These are phyloP conservation scores for Thomomys bottae DNA, from an alignment of 2,113 vertebrate species.

Conservation along the genomic window DNA sequence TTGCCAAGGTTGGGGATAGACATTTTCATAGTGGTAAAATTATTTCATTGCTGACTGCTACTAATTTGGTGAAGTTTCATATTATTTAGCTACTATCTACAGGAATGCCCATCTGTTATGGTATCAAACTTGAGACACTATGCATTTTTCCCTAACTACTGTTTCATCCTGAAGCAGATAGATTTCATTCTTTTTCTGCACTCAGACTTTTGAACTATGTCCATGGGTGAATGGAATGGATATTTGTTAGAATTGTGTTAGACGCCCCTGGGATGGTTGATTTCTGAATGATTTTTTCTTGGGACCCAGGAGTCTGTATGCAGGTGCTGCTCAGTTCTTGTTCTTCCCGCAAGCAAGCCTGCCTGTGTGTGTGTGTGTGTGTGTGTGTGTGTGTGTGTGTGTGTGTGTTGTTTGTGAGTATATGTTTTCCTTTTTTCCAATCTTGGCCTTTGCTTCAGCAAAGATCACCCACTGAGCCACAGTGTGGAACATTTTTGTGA, in stretches of 20 bases:
- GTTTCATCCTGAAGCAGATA: not conserved
- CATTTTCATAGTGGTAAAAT: not conserved
- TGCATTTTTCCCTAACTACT: slow-evolving; percentile 3
- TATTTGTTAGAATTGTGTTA: slow-evolving; percentile 19
- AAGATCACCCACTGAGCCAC: slow-evolving; percentile 65
- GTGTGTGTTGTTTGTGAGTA: not conserved
- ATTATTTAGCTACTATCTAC: not conserved
- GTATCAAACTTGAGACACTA: slow-evolving; percentile 1
- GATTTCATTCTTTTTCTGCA: slow-evolving; percentile 58
- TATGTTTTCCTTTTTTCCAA: not conserved
- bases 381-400: not conserved
- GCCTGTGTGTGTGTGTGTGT: not conserved
- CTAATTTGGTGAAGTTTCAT: slow-evolving; percentile 24
- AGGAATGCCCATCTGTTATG: slow-evolving; percentile 38
- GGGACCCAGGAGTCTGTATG: not conserved
- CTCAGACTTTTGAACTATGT: slow-evolving; percentile 39
- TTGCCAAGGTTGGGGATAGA: not conserved
- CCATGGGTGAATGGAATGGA: not conserved
- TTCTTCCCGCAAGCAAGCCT: slow-evolving; percentile 33
- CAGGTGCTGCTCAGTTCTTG: slow-evolving; percentile 63
- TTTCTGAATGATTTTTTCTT: slow-evolving; percentile 44
- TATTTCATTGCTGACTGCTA: not conserved
- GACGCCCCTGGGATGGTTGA: not conserved
- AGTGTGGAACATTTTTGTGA: slow-evolving; percentile 37
- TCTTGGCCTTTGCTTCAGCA: slow-evolving; percentile 33